Evolutionary conservation across 2,113 vertebrate genomes (phyloP), one percentile per base, ranked within the genome.

Genomic region (Hypocryptadius cinnamomeus): DNA sequence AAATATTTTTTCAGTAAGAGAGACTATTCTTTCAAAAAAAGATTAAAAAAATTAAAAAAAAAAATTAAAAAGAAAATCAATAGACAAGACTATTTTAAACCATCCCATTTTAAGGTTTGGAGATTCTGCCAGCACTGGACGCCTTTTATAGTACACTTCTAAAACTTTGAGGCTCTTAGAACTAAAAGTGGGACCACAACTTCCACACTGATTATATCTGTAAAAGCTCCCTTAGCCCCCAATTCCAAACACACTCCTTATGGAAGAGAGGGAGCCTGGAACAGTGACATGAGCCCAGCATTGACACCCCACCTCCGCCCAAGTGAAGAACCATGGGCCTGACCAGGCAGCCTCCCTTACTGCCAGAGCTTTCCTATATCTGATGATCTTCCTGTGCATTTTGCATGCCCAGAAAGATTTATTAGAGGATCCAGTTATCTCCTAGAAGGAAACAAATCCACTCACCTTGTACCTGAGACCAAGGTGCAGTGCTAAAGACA

Each of bases 1-100:
- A 94, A 83, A 78, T 78, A 83, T 71, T 86, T 92, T 44, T 86
- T 83, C 77, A 86, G 8, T 44, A 78, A 88, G 50, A 93, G 47
- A 88, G 86, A 95, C 31, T 17, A n/a, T 11, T 88, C 82, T 91
- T 91, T 72, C 21, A 85, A 93, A 63, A 92, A 79, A 91, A 54
- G 76, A 92, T n/a, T n/a, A n/a, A n/a, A 61, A 91, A 72, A 89
- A 24, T 6, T 42, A 16, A 42, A 42, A 42, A 42, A 16, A 42
- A 42, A 42, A 42, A 39, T 39, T 7, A 42, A 87, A 45, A 91
- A 60, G 91, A 79, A 89, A 91, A 82, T 6, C 40, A 69, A 35
- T 19, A 78, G 92, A 51, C 86, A 66, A 90, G 33, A 37, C 33
- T 84, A 44, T 56, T 91, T 80, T 47, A 93, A 88, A 77, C 31